Evolutionary conservation across 2,888 invertebrate species (phyloP).

Genomic region (Himalopsyche anomala): DNA sequence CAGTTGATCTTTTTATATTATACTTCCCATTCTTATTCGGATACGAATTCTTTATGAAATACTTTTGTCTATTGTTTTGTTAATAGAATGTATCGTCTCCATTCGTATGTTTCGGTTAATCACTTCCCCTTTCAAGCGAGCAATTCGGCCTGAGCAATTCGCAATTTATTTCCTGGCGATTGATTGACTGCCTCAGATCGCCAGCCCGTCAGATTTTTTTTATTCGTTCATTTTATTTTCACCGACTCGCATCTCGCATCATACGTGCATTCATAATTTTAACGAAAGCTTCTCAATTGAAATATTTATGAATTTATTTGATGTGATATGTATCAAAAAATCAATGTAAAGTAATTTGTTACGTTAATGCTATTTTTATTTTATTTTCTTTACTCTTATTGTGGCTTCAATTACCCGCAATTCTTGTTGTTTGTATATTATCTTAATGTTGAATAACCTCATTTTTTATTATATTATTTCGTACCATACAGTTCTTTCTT

Average conservation of each 20-base stretch:
- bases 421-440: no score
- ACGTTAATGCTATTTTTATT: no score
- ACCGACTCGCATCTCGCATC: conserved; percentile 10
- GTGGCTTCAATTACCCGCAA: no score
- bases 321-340: no score
- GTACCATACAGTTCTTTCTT: no score
- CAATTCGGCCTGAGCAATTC: not conserved
- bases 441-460: no score
- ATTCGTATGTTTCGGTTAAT: not conserved
- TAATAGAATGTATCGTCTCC: conserved; percentile 6
- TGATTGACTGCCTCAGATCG: conserved; percentile 43
- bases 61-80: conserved; percentile 3
- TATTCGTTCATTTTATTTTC: conserved; percentile 16
- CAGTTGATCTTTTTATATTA: not conserved
- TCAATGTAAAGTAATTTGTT: no score
- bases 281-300: conserved; percentile 13
- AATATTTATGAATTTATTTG: not conserved
- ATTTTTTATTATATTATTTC: no score
- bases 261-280: conserved; percentile 39
- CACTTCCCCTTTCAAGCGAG: conserved; percentile 27
- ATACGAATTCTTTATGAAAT: conserved; percentile 16
- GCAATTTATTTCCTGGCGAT: conserved; percentile 45
- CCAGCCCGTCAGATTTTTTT: conserved; percentile 39
- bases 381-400: no score
- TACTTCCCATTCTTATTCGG: not conserved